Evolutionary conservation across 2,797 vertebrate genomes (phyloP), one percentile per base, ranked within the genome.

Genomic region (Dicrostonyx torquatus): DNA sequence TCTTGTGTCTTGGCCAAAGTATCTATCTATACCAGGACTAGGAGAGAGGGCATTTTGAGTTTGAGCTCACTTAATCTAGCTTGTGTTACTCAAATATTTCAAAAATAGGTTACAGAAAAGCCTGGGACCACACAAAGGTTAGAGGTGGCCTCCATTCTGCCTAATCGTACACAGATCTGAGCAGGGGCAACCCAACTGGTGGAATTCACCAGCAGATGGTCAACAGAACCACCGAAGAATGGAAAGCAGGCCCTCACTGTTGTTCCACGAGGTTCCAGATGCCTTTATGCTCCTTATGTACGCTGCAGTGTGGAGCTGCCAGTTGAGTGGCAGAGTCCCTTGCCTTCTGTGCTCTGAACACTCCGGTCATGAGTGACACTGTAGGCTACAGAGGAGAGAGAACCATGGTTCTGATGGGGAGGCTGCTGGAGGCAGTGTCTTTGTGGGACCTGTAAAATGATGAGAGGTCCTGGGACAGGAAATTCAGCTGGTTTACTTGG

Each of bases 1-100:
- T 43, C 62, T 68, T 37, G 13, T 37, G 34, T 62, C 62, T 82
- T 75, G 66, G 45, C 53, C 60, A 75, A 18, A n/a, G 43, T 40
- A 26, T 77, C 68, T 40, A 26, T 82, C 68, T 82, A 17, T 43
- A 26, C 34, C 66, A 48, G 62, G 48, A 26, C 68, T 45, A 58
- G 40, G 20, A 73, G 37, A 89, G 50, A 75, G 86, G n/a, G 40
- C 50, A 0, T 4, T 64, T 4, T 64, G 82, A 20, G 13, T 95
- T 95, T 64, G 53, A 66, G 10, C 78, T 87, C 20, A 18, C 37
- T 79, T 72, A 26, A 34, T 20, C 40, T 82, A 70, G 62, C 37
- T 64, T 68, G 31, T 55, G 73, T 93, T 43, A 15, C 91, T 86
- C 53, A 78, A 48, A 95, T 73, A 79, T 58, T 66, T 70, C 62